Conservation (phyloP, 2,888 invertebrate species). For the Acronicta leporina region DNA sequence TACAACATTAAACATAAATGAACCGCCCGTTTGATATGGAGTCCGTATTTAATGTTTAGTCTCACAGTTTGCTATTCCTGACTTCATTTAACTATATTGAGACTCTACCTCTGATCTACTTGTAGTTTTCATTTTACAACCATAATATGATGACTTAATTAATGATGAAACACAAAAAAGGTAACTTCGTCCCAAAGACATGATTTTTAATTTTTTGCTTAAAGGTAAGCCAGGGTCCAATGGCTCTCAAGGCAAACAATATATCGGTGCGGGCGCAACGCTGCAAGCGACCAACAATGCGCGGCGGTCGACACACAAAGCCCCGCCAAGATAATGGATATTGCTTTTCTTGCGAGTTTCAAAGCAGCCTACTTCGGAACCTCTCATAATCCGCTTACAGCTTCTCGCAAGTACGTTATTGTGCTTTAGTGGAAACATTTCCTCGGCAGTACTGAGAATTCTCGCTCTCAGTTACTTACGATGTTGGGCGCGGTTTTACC, state of each 20-base stretch:
- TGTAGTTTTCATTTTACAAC: too few relatives aligned
- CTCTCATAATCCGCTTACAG: slow-evolving; percentile 87
- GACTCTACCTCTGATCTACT: too few relatives aligned
- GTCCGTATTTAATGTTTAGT: not conserved
- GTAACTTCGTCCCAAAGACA: slow-evolving; percentile 1
- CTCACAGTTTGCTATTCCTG: not conserved
- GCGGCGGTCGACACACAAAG: slow-evolving; percentile 78
- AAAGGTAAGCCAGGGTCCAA: slow-evolving; percentile 59
- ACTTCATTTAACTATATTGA: too few relatives aligned
- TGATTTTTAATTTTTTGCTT: slow-evolving; percentile 53
- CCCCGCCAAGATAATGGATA: slow-evolving; percentile 86
- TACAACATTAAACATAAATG: slow-evolving; percentile 24
- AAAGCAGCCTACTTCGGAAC: slow-evolving; percentile 87
- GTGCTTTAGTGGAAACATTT: slow-evolving; percentile 82
- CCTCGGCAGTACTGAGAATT: slow-evolving; percentile 65
- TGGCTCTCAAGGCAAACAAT: slow-evolving; percentile 71
- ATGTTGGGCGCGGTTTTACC: slow-evolving; percentile 66
- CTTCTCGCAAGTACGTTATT: slow-evolving; percentile 78
- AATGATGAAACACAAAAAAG: not conserved
- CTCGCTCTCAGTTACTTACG: slow-evolving; percentile 66
- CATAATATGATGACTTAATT: too few relatives aligned
- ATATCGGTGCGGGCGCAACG: slow-evolving; percentile 61
- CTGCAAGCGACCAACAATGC: slow-evolving; percentile 78
- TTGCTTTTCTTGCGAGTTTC: slow-evolving; percentile 88
- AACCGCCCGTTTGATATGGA: not conserved